phyloP scores from a whole-genome alignment of 2,113 vertebrate species.

The Polypterus bichir region DNA sequence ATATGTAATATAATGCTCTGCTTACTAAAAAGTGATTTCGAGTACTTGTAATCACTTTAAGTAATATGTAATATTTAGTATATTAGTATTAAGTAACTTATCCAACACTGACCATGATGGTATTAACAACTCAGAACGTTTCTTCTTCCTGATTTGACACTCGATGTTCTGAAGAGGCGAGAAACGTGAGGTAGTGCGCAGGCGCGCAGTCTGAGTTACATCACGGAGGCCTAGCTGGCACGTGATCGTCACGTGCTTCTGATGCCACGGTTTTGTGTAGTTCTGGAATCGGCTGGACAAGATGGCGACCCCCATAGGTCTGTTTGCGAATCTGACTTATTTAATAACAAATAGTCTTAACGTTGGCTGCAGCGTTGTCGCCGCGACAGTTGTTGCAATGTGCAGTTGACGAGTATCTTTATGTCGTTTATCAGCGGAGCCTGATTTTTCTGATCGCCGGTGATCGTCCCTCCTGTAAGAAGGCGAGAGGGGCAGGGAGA shows the following conservation, averaged over 20 bases:
- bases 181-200: too few species aligned
- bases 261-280: constrained; percentile 29
- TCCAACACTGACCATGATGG: too few species aligned
- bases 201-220: too few species aligned
- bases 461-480: neutral
- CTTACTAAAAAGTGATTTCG: too few species aligned
- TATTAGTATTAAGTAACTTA: too few species aligned
- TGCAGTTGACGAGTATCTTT: too few species aligned
- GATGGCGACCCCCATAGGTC: constrained; percentile 92
- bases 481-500: constrained; percentile 2
- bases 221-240: neutral
- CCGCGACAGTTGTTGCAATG: neutral
- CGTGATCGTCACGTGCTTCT: constrained; percentile 14
- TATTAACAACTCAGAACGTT: too few species aligned
- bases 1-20: too few species aligned
- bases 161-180: too few species aligned
- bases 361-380: neutral
- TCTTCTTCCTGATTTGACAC: too few species aligned
- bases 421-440: neutral
- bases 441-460: neutral
- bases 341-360: neutral
- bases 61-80: too few species aligned
- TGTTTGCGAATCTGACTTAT: constrained; percentile 34
- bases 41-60: too few species aligned
- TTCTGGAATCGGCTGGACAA: constrained; percentile 70